Evolutionary conservation across 2,113 vertebrate genomes (phyloP).

Genomic region (Hiodon alosoides): DNA sequence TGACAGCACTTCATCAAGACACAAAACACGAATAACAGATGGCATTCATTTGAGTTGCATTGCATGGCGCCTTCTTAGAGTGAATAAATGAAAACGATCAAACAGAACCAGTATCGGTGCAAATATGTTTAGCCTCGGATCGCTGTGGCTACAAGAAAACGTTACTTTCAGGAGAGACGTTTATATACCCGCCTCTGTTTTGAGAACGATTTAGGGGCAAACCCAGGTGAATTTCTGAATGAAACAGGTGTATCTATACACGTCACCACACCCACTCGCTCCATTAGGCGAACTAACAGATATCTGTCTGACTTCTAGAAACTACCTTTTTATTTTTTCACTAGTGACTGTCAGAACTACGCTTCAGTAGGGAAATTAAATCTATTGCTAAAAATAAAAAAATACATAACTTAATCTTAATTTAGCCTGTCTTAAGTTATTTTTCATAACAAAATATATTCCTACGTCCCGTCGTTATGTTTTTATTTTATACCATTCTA

Average conservation of each 20-base stretch:
- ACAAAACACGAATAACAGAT: slow-evolving; percentile 39
- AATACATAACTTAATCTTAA: too few relatives aligned
- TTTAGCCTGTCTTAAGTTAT: too few relatives aligned
- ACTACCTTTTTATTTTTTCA: too few relatives aligned
- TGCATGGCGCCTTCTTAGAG: slow-evolving; percentile 36
- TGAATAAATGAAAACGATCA: background rate
- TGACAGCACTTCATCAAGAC: slow-evolving; percentile 37
- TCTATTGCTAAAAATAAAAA: too few relatives aligned
- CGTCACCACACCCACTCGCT: slow-evolving; percentile 16
- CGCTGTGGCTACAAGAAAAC: background rate
- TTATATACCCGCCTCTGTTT: slow-evolving; percentile 38
- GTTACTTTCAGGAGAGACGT: slow-evolving; percentile 15
- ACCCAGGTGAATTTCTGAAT: slow-evolving; percentile 18
- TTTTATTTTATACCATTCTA: too few relatives aligned
- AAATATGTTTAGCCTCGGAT: background rate
- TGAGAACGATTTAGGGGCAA: slow-evolving; percentile 13
- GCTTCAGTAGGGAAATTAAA: too few relatives aligned
- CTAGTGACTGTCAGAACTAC: too few relatives aligned
- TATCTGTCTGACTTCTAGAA: background rate
- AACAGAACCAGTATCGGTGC: background rate
- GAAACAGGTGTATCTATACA: slow-evolving; percentile 6
- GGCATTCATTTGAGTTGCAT: slow-evolving; percentile 24
- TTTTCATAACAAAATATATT: too few relatives aligned
- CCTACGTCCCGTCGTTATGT: too few relatives aligned
- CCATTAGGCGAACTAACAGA: background rate